Evolutionary conservation across 2,888 invertebrate genomes (phyloP).

Genomic region (Acrobeloides nanus): DNA sequence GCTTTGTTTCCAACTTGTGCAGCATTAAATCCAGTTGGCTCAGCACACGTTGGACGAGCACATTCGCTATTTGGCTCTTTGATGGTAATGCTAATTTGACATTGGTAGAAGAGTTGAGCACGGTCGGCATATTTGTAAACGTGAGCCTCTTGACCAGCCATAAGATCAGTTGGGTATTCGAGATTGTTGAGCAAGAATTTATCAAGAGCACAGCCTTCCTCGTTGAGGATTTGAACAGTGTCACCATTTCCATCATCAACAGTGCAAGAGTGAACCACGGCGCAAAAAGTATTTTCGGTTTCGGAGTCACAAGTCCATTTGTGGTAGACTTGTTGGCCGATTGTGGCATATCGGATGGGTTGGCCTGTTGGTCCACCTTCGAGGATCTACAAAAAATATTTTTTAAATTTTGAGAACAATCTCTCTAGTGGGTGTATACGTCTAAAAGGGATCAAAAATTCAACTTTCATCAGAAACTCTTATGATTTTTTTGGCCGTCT

Average conservation of each 20-base stretch:
- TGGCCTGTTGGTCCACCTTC: slow-evolving; percentile 51
- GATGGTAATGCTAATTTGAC: slow-evolving; percentile 51
- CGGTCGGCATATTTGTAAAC: slow-evolving; percentile 53
- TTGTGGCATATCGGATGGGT: slow-evolving; percentile 50
- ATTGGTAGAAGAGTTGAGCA: slow-evolving; percentile 52
- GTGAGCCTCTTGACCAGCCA: slow-evolving; percentile 53
- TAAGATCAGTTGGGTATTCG: slow-evolving; percentile 52
- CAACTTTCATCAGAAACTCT: slow-evolving; percentile 1
- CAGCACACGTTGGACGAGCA: slow-evolving; percentile 46
- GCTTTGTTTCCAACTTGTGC: slow-evolving; percentile 24
- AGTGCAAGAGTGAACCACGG: slow-evolving; percentile 51
- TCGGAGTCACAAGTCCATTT: slow-evolving; percentile 53
- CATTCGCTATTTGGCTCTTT: slow-evolving; percentile 51
- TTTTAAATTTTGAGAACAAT: too few species aligned
- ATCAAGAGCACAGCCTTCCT: slow-evolving; percentile 52
- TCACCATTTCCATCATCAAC: slow-evolving; percentile 53
- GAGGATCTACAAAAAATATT: slow-evolving; percentile 30
- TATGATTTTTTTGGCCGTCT: too few species aligned
- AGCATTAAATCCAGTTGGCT: slow-evolving; percentile 49
- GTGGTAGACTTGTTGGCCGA: slow-evolving; percentile 52
- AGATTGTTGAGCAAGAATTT: slow-evolving; percentile 52
- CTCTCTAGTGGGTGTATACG: too few species aligned
- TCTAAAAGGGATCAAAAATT: too few species aligned
- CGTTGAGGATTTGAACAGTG: slow-evolving; percentile 49
- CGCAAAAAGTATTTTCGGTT: slow-evolving; percentile 52